Percentiles rank a stretch among this genome's conserved stretches.
phyloP scores from a whole-genome alignment of 2,113 vertebrate genomes.

The Mugil cephalus region DNA sequence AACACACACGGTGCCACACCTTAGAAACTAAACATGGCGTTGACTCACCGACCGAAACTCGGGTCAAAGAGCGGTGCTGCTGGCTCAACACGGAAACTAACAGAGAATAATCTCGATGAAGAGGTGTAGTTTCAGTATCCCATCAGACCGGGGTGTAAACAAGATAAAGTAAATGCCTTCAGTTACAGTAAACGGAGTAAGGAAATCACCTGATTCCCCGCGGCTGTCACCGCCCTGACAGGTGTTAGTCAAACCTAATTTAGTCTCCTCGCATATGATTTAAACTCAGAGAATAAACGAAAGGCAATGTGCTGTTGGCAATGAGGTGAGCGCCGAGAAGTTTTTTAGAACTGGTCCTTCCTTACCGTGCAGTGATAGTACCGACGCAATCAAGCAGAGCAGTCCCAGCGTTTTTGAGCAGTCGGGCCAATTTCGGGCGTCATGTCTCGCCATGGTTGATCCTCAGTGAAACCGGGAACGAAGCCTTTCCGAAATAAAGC shows the following conservation, averaged over 20 bases:
- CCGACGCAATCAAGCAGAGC: slow-evolving; percentile 58
- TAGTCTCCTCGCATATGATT: neutral
- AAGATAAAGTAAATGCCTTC: neutral
- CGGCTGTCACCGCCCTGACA: slow-evolving; percentile 51
- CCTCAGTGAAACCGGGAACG: slow-evolving; percentile 35
- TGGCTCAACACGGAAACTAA: neutral
- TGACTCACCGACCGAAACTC: slow-evolving; percentile 81
- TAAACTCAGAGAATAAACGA: neutral
- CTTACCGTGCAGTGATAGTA: slow-evolving; percentile 75
- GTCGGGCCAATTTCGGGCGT: slow-evolving; percentile 57
- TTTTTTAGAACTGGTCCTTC: slow-evolving; percentile 22
- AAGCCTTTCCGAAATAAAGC: slow-evolving; percentile 23
- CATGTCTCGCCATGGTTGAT: slow-evolving; percentile 73
- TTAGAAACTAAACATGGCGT: slow-evolving; percentile 76
- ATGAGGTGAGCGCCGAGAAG: neutral
- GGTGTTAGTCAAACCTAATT: slow-evolving; percentile 50
- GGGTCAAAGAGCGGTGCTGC: slow-evolving; percentile 17
- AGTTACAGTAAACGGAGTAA: neutral
- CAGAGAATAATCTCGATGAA: neutral
- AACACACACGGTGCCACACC: slow-evolving; percentile 78
- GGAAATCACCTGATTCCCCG: slow-evolving; percentile 55
- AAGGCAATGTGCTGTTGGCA: neutral
- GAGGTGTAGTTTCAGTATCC: rapidly evolving
- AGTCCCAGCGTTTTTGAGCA: slow-evolving; percentile 60
- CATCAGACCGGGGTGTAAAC: neutral